These are phyloP conservation scores for Phortica variegata DNA, from an alignment of 1,140 invertebrate species.

Conservation along the genomic window DNA sequence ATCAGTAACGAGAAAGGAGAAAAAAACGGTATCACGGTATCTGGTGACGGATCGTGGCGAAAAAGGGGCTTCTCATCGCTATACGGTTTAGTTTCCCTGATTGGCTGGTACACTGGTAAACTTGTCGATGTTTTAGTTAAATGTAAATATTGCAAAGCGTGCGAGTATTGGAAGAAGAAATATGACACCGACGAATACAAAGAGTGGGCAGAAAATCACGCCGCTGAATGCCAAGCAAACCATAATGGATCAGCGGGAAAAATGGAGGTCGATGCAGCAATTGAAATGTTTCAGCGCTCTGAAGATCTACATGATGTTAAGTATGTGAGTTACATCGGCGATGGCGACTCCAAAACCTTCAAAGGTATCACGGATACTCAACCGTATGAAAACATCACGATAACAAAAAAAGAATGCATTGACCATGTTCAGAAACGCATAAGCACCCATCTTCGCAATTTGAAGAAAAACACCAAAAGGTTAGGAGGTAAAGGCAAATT, in stretches of 20 bases:
- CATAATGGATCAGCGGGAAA: slow-evolving; percentile 28
- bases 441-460: slow-evolving; percentile 1
- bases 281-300: slow-evolving; percentile 31
- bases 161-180: not conserved
- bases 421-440: slow-evolving; percentile 10
- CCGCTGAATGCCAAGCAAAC: slow-evolving; percentile 24
- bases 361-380: slow-evolving; percentile 19
- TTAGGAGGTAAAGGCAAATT: slow-evolving; percentile 20
- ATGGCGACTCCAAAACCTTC: slow-evolving; percentile 31
- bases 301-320: slow-evolving; percentile 17
- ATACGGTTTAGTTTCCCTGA: not conserved
- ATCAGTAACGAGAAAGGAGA: no score
- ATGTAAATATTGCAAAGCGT: not conserved
- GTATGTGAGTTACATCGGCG: slow-evolving; percentile 32
- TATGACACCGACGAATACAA: not conserved
- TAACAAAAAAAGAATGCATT: slow-evolving; percentile 13
- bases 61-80: no score
- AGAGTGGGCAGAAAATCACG: not conserved
- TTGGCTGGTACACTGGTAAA: not conserved
- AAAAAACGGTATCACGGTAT: no score
- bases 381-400: slow-evolving; percentile 14
- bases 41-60: no score
- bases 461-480: slow-evolving; percentile 15
- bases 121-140: not conserved
- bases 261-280: slow-evolving; percentile 30